Evolutionary conservation across 2,113 vertebrate species (phyloP).

Genomic region (Nothobranchius furzeri): DNA sequence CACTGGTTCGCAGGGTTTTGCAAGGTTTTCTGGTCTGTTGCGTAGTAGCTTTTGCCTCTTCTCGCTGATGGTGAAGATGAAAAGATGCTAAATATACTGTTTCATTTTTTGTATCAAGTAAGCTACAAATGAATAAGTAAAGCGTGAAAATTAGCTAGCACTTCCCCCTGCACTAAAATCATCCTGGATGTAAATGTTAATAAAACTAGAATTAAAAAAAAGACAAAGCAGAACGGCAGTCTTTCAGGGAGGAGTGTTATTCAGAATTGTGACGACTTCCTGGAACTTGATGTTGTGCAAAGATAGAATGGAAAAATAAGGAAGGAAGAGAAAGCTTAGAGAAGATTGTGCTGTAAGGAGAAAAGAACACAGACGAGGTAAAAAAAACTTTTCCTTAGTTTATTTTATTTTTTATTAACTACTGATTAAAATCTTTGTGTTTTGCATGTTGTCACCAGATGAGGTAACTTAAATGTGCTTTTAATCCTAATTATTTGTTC

Average conservation of each 20-base stretch:
- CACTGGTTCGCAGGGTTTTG: background rate
- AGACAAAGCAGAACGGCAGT: background rate
- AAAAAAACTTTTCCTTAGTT: background rate
- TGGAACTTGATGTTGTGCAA: conserved; percentile 18
- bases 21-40: background rate
- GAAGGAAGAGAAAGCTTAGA: conserved; percentile 5
- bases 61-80: background rate
- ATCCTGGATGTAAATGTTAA: too few species aligned
- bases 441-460: background rate
- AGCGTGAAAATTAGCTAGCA: too few species aligned
- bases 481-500: too few species aligned
- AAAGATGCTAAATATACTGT: background rate
- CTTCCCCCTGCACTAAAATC: too few species aligned
- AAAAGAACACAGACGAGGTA: conserved; percentile 8
- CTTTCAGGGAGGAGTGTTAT: background rate
- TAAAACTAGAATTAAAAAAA: background rate
- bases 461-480: background rate
- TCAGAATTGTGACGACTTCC: background rate
- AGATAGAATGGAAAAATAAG: background rate
- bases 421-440: background rate
- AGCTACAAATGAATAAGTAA: too few species aligned
- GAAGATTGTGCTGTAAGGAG: background rate
- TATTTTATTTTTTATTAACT: background rate
- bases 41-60: background rate
- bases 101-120: background rate